Percentiles rank a stretch among this genome's conserved stretches.
Conservation (phyloP, 2,888 invertebrate genomes). For the Helobdella robusta region DNA sequence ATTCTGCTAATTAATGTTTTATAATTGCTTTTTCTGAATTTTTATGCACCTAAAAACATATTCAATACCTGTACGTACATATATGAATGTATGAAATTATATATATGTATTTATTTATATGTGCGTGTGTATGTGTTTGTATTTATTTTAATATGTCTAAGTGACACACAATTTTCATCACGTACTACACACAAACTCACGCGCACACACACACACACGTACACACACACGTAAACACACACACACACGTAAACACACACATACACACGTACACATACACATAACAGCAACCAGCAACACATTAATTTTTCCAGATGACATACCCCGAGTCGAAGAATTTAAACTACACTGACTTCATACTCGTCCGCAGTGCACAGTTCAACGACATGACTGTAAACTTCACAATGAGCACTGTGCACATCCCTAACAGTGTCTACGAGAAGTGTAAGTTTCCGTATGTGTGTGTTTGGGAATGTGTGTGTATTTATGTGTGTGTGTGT, state of each 20-base stretch:
- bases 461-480: too few relatives aligned
- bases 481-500: too few relatives aligned
- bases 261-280: conserved; percentile 2
- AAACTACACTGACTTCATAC: conserved; percentile 42
- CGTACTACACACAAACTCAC: conserved; percentile 1
- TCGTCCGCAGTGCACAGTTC: conserved; percentile 60
- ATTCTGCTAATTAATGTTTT: too few relatives aligned
- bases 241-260: conserved; percentile 1
- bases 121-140: too few relatives aligned
- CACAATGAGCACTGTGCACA: conserved; percentile 70
- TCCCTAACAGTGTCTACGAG: conserved; percentile 86
- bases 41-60: too few relatives aligned
- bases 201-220: conserved; percentile 15
- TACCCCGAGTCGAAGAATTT: conserved; percentile 80
- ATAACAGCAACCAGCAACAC: neutral
- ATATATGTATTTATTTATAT: too few relatives aligned
- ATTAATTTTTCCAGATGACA: conserved; percentile 37
- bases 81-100: too few relatives aligned
- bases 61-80: too few relatives aligned
- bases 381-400: conserved; percentile 62
- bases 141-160: too few relatives aligned
- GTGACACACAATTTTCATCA: too few relatives aligned
- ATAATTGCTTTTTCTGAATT: too few relatives aligned
- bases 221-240: conserved; percentile 1
- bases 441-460: conserved; percentile 53